Conservation (phyloP, 2,797 vertebrate species). For the Melanotaenia parkinsoni region DNA sequence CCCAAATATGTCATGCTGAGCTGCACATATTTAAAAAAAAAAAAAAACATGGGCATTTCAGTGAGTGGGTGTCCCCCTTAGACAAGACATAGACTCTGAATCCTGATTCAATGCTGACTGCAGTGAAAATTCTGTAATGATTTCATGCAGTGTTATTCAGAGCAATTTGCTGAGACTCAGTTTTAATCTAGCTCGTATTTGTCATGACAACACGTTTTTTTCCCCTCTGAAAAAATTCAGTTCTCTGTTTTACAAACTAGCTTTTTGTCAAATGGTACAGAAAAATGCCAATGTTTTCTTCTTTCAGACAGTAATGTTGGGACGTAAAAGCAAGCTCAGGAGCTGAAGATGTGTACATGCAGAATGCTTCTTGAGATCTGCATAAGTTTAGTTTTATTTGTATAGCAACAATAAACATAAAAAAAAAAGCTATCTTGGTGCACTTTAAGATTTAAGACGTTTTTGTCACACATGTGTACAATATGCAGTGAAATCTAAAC, state of each 20-base stretch:
- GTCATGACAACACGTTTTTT: not conserved
- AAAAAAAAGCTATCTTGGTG: not conserved
- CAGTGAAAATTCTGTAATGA: not conserved
- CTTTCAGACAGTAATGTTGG: not conserved
- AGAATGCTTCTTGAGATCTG: not conserved
- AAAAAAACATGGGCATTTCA: not conserved
- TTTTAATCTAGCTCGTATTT: not conserved
- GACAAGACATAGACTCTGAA: not conserved
- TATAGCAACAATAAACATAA: not conserved
- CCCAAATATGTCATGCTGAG: not conserved
- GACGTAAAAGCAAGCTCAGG: not conserved
- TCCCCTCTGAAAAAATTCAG: not conserved
- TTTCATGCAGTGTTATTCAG: not conserved
- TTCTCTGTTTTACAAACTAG: not conserved
- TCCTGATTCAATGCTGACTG: not conserved
- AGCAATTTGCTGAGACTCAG: not conserved
- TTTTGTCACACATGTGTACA: too few relatives aligned
- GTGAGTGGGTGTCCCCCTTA: not conserved
- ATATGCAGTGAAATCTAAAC: too few relatives aligned
- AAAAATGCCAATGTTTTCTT: not conserved
- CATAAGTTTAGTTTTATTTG: not conserved
- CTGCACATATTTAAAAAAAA: not conserved
- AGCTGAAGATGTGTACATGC: not conserved
- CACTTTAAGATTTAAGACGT: not conserved
- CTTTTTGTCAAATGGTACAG: not conserved